These are phyloP conservation scores for Actinostola sp. DNA, from an alignment of 92 coral and sea anemone species.

Conservation along the genomic window DNA sequence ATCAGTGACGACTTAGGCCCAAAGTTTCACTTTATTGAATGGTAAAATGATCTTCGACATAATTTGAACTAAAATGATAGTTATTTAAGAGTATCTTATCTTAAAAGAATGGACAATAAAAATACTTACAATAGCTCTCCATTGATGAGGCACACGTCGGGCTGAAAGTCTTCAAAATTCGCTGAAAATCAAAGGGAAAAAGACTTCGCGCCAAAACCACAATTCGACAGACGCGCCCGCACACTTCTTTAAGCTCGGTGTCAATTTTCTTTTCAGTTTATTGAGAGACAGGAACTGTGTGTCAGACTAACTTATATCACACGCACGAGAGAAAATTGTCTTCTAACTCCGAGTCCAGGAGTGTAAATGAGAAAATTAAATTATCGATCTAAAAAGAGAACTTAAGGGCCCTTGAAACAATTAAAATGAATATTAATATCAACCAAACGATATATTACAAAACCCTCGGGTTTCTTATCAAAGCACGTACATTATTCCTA, in stretches of 20 bases:
- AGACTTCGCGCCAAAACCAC: slow-evolving; percentile 38
- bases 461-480: slow-evolving; percentile 1
- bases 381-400: slow-evolving; percentile 31
- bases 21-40: neutral
- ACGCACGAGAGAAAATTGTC: neutral
- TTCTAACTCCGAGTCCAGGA: slow-evolving; percentile 2
- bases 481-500: too few species aligned
- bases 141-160: slow-evolving; percentile 3
- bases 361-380: slow-evolving; percentile 39
- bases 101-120: neutral
- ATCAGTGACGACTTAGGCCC: slow-evolving; percentile 2
- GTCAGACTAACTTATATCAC: slow-evolving; percentile 4
- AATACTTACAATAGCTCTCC: slow-evolving; percentile 37
- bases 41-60: slow-evolving; percentile 7
- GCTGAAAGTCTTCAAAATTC: slow-evolving; percentile 9
- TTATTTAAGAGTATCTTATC: neutral
- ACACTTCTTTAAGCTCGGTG: slow-evolving; percentile 2
- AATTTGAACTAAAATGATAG: slow-evolving; percentile 26
- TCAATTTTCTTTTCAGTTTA: slow-evolving; percentile 8
- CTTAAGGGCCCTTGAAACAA: slow-evolving; percentile 19
- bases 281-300: neutral
- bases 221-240: slow-evolving; percentile 28
- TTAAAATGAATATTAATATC: slow-evolving; percentile 21
- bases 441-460: neutral
- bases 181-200: slow-evolving; percentile 28